Evolutionary conservation across 2,797 vertebrate genomes (phyloP), one percentile per base, ranked within the genome.

Genomic region (Tadarida brasiliensis): DNA sequence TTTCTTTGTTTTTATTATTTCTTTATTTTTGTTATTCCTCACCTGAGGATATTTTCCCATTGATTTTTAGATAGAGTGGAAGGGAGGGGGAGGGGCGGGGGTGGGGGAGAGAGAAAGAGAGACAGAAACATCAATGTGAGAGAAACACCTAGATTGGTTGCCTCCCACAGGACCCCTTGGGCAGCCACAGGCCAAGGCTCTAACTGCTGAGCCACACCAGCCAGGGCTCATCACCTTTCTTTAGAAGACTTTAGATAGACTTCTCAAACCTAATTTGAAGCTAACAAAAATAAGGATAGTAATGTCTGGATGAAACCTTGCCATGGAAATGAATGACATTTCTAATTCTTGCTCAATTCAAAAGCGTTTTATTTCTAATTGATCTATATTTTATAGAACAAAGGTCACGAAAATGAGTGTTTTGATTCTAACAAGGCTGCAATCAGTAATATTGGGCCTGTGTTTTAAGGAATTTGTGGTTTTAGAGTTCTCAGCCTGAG

Each of bases 251-350:
- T 28, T 30, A 86, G 35, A 70, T 63, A 3, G 26, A 44, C 28
- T 74, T 84, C 56, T 1, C 15, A 67, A 94, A 67, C 76, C 33
- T 65, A 73, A 44, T 96, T 88, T 83, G 70, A 94, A 74, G 94
- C 54, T 49, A 73, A 67, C 59, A 94, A 87, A 86, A 59, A 78
- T 56, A 59, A 88, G 39, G 0, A 15, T 76, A 7, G 6, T 20
- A 54, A 20, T 54, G 8, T 76, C 71, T 33, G 22, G 26, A 70
- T 30, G 39, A 67, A 59, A 47, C 20, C 39, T n/a, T 81, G 30
- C 56, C 1, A 5, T 65, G 57, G 44, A 82, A 90, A 61, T 90
- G 51, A 26, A 28, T 94, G 20, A 33, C 1, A 39, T 44, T 78
- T 96, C 17, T 61, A 91, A 85, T 83, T 94, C 6, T 63, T 61